phyloP scores from a whole-genome alignment of 2,113 vertebrate genomes.

The Microcebus lehilahytsara region DNA sequence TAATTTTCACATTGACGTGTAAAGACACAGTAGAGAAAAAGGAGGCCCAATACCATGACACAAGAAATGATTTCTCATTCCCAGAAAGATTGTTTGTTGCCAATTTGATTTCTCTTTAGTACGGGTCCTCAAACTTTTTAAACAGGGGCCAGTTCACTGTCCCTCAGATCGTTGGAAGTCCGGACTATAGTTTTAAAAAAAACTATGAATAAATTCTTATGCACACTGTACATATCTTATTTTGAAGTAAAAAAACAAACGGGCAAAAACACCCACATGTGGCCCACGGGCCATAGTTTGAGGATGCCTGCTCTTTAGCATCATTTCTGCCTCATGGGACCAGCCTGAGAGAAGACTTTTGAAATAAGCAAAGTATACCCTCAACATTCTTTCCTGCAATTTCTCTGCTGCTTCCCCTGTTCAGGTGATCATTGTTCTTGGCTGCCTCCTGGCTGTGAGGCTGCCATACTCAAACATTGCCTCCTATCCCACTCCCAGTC shows the following conservation, averaged over 20 bases:
- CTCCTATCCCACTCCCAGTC: not conserved
- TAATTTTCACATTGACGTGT: not conserved
- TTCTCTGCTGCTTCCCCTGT: not conserved
- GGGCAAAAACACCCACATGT: too few relatives aligned
- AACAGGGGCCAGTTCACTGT: too few relatives aligned
- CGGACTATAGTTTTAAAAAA: too few relatives aligned
- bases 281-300: too few relatives aligned
- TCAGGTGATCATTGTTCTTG: not conserved
- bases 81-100: not conserved
- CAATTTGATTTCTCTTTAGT: slow-evolving; percentile 2
- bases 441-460: not conserved
- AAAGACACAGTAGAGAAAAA: not conserved
- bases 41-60: not conserved
- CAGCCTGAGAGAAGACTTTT: not conserved
- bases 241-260: too few relatives aligned
- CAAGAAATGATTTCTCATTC: not conserved
- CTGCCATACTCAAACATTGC: not conserved
- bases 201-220: too few relatives aligned
- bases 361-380: not conserved
- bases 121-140: too few relatives aligned
- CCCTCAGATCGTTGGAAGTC: too few relatives aligned
- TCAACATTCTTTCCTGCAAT: not conserved
- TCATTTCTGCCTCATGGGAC: not conserved
- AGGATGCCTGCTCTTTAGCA: not conserved
- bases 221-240: too few relatives aligned